Base-by-base conservation (phyloP, 2,797 vertebrate species). In the Cuniculus paca region DNA sequence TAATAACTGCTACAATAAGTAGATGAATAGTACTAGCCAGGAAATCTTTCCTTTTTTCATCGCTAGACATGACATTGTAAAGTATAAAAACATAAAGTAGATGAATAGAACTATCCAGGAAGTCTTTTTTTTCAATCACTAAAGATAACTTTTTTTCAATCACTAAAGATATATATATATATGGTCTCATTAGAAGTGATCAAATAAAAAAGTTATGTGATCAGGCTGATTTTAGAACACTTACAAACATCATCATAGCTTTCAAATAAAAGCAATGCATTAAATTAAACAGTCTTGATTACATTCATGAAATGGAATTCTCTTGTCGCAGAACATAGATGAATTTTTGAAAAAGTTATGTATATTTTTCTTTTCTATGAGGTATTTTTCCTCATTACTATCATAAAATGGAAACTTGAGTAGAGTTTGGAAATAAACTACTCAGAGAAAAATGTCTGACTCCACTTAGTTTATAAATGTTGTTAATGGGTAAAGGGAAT, bases 391-490 rank as follows among this genome's bases (percentile, higher is more conserved):
- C 3, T 85, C 77, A 26, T 84, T 77, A 82, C 26, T 31, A 56
- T 93, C 31, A 42, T 68, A 74, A 45, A 77, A 48, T 14, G 8
- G 10, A 91, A 34, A 78, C 36, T 85, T 81, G 39, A 3, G 13
- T 60, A 45, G 34, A 84, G 8, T 70, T 89, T 63, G 26, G 19
- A 87, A 77, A 60, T 42, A 52, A 20, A 63, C 54, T 63, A 5
- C 16, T 56, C 45, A 61, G 17, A 81, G 39, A 70, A 78, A 68
- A 70, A 84, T 52, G 14, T 68, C 45, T 78, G 45, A 86, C 2
- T 28, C 63, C 45, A 84, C 84, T 81, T 56, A 24, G 12, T 68
- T 96, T 20, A 94, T 81, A n/a, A 77, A 94, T 7, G 90, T 88
- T 58, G 61, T 11, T n/a, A 75, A 61, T 52, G 11, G 1, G 14